Evolutionary conservation across 1,140 invertebrate species (phyloP).

Genomic region (Penaeus indicus): DNA sequence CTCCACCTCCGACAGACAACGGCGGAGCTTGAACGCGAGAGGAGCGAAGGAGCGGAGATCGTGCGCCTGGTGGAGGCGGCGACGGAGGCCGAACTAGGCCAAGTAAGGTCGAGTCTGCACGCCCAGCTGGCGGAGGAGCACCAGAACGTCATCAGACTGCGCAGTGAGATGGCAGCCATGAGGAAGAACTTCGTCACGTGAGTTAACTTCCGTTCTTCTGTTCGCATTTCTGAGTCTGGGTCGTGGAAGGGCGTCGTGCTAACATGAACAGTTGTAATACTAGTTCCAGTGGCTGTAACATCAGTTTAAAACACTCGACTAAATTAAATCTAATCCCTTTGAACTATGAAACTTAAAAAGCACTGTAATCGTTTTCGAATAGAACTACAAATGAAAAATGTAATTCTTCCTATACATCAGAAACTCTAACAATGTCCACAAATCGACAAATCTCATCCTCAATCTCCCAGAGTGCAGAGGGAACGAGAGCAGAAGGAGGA

Average conservation of each 20-base stretch:
- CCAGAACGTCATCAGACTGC: constrained; percentile 42
- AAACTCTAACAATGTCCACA: too few species aligned
- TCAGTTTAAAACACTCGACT: not conserved
- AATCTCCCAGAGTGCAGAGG: constrained; percentile 36
- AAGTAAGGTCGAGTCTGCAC: constrained; percentile 50
- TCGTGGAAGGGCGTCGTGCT: not conserved
- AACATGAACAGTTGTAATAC: too few species aligned
- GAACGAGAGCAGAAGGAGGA: constrained; percentile 46
- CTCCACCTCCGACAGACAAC: constrained; percentile 20
- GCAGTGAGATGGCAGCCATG: constrained; percentile 40
- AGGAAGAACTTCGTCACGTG: constrained; percentile 46
- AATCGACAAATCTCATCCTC: too few species aligned
- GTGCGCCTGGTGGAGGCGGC: constrained; percentile 62
- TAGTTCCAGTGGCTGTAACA: too few species aligned
- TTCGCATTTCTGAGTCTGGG: not conserved
- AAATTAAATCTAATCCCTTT: not conserved
- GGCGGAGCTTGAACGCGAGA: constrained; percentile 50
- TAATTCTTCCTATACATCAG: too few species aligned
- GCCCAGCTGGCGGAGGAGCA: constrained; percentile 57
- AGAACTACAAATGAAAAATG: too few species aligned
- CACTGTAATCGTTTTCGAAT: not conserved
- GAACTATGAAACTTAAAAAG: not conserved
- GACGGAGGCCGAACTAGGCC: constrained; percentile 59
- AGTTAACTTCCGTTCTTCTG: not conserved
- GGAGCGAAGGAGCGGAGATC: constrained; percentile 45